A percentile compares a stretch with the other conserved stretches of the same genome.
phyloP scores from a whole-genome alignment of 2,797 vertebrate genomes.

The Amphiprion clarkii region DNA sequence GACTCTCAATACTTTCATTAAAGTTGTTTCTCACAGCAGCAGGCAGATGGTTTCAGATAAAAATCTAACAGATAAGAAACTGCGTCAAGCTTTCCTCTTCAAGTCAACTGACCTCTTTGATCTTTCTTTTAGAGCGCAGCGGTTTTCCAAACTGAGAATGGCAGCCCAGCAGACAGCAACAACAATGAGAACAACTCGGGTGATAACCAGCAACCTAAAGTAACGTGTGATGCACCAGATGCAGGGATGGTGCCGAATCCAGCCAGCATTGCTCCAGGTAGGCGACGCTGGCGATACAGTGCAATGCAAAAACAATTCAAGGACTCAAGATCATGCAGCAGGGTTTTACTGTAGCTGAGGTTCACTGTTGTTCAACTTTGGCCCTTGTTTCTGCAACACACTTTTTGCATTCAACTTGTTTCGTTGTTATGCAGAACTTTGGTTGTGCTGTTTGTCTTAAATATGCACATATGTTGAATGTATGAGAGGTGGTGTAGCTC shows the following conservation, averaged over 20 bases:
- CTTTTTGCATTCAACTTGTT: background rate
- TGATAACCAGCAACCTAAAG: conserved; percentile 76
- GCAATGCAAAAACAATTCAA: conserved; percentile 10
- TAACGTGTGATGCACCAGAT: conserved; percentile 84
- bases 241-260: conserved; percentile 85
- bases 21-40: background rate
- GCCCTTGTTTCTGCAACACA: background rate
- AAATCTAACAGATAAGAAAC: background rate
- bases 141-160: conserved; percentile 72
- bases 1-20: background rate
- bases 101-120: background rate
- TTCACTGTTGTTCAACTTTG: conserved; percentile 11
- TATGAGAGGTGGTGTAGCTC: background rate
- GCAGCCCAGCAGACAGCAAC: conserved; percentile 73
- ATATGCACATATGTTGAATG: background rate
- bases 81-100: background rate
- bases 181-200: conserved; percentile 68
- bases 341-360: conserved; percentile 8
- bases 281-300: conserved; percentile 40
- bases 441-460: background rate
- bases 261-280: conserved; percentile 93
- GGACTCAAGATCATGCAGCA: conserved; percentile 1
- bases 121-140: conserved; percentile 64
- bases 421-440: background rate
- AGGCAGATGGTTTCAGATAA: background rate